Conservation (phyloP, 2,113 vertebrate species). For the Carassius auratus region DNA sequence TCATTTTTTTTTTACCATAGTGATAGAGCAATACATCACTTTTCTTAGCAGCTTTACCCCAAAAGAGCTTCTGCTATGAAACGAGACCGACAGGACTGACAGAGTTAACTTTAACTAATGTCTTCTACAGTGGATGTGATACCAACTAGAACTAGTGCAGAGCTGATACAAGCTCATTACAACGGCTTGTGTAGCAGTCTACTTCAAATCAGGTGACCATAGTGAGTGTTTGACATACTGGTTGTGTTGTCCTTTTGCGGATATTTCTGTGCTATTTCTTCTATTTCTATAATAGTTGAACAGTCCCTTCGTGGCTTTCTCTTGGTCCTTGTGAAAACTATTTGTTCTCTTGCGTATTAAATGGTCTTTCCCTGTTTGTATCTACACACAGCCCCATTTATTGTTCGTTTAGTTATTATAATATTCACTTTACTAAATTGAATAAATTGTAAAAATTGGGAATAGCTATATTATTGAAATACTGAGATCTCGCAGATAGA, state of each 20-base stretch:
- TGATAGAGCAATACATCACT: constrained; percentile 11
- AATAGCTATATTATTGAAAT: background rate
- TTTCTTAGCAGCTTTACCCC: constrained; percentile 35
- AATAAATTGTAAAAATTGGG: background rate
- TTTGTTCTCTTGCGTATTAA: background rate
- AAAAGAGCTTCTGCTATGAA: background rate
- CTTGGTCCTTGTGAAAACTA: background rate
- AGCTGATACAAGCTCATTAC: background rate
- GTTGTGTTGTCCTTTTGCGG: background rate
- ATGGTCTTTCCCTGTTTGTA: background rate
- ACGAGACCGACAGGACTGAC: constrained; percentile 19
- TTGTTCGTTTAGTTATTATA: background rate
- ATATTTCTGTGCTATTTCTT: background rate
- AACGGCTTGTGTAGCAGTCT: background rate
- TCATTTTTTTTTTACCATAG: background rate
- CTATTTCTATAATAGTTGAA: background rate
- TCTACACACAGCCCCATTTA: background rate
- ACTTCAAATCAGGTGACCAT: background rate
- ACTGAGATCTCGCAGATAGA: background rate
- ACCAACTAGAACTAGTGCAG: constrained; percentile 2
- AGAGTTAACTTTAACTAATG: constrained; percentile 1
- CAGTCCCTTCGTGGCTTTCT: background rate
- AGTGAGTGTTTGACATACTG: background rate
- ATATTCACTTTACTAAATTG: background rate
- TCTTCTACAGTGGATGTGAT: constrained; percentile 8